Conservation (phyloP, 2,113 vertebrate genomes). For the Rattus rattus region DNA sequence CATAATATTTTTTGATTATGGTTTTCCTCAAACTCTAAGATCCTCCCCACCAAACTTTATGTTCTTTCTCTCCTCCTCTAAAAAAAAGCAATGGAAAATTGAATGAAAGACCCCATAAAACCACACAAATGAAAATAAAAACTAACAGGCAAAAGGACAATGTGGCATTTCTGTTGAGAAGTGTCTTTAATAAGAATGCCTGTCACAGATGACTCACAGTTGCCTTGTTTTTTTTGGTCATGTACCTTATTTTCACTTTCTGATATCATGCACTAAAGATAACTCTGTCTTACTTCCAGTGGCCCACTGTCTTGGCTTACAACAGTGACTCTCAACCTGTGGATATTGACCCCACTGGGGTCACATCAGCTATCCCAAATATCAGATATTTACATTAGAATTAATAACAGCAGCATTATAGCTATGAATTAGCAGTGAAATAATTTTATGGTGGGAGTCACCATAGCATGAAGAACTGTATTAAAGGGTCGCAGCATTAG, state of each 20-base stretch:
- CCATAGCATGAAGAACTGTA: neutral
- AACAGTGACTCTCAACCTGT: neutral
- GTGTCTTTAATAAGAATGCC: neutral
- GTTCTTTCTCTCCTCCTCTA: neutral
- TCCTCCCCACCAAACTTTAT: neutral
- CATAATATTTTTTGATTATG: neutral
- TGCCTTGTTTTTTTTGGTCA: neutral
- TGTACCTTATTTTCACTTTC: neutral
- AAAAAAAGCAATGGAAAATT: neutral
- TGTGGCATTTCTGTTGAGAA: neutral
- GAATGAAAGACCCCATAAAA: neutral
- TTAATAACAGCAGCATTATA: neutral
- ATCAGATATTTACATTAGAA: no score
- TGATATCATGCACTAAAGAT: neutral
- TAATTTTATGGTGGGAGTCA: neutral
- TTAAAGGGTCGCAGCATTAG: neutral
- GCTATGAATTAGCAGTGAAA: neutral
- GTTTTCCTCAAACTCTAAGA: neutral
- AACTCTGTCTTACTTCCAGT: neutral
- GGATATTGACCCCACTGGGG: neutral
- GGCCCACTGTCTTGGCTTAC: neutral
- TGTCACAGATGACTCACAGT: fast-evolving
- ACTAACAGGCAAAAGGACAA: neutral
- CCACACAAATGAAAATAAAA: neutral
- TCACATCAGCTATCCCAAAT: neutral